Evolutionary conservation across 2,797 vertebrate genomes (phyloP), one percentile per base, ranked within the genome.

Genomic region (Chloroceryle inda): DNA sequence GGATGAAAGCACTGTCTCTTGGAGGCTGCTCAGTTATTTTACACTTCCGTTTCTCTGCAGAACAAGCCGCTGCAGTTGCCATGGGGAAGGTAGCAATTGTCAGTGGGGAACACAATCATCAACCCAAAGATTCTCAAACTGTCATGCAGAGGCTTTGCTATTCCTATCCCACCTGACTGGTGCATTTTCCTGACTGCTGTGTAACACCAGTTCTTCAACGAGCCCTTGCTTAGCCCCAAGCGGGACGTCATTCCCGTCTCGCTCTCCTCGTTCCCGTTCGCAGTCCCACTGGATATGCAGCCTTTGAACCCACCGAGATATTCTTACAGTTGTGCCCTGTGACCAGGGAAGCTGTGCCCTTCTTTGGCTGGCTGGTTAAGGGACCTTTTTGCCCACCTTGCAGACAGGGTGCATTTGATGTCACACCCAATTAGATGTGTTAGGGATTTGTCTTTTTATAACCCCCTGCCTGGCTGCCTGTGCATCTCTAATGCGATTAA

Each of bases 381-480:
- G 79, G 58, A 31, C 50, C 55, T 58, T 13, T 24, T 88, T 84
- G 85, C 53, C 74, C 47, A 21, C 58, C 55, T 61, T 18, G 49
- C 56, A 45, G 68, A 27, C 1, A 23, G 77, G 67, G 40, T 38
- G 53, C 22, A 5, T 92, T 50, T 85, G 80, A 79, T 5, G 19
- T 91, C 83, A 16, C 40, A 18, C 40, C 37, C 67, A 63, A 71
- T 86, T 52, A 78, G 77, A 40, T 14, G 13, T 42, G 33, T 59
- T 66, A 74, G 61, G 73, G 76, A 88, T 55, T 94, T 83, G 24
- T 73, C 44, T 92, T 92, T 88, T 87, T 95, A 79, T 96, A 94
- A 85, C 61, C 52, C 63, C 74, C 62, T 84, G 21, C 84, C 80
- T 85, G 59, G 47, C 83, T 96, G 83, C 72, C 74, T 92, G 38